Evolutionary conservation across 1,140 invertebrate genomes (phyloP).

Genomic region (Tetraneura akinire): DNA sequence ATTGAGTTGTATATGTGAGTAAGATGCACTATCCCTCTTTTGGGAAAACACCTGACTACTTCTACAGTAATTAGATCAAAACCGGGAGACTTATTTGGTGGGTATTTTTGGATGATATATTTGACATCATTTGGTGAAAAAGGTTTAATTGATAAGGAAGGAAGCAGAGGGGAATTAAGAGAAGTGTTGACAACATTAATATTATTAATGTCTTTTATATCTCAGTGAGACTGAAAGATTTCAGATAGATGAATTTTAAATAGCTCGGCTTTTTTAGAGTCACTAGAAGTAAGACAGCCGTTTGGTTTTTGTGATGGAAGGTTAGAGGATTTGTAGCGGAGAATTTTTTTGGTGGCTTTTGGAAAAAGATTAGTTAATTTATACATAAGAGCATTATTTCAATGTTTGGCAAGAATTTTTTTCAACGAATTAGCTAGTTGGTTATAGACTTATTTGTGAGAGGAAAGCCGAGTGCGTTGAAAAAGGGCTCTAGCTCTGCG

Average conservation of each 20-base stretch:
- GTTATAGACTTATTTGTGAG: background rate
- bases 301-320: background rate
- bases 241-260: background rate
- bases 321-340: background rate
- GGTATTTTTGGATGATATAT: slow-evolving; percentile 1
- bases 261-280: background rate
- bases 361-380: background rate
- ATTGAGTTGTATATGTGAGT: background rate
- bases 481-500: slow-evolving; percentile 4
- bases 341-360: slow-evolving; percentile 14
- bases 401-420: background rate
- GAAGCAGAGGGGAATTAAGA: background rate
- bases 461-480: background rate
- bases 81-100: slow-evolving; percentile 40
- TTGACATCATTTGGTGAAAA: background rate
- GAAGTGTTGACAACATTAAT: background rate
- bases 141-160: no score
- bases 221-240: background rate
- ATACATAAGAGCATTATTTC: background rate
- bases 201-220: background rate
- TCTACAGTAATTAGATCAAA: slow-evolving; percentile 40
- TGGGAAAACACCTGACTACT: background rate
- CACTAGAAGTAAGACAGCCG: background rate
- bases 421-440: background rate
- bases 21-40: background rate